Conservation (phyloP, 2,797 vertebrate species). For the Acrocephalus scirpaceus region DNA sequence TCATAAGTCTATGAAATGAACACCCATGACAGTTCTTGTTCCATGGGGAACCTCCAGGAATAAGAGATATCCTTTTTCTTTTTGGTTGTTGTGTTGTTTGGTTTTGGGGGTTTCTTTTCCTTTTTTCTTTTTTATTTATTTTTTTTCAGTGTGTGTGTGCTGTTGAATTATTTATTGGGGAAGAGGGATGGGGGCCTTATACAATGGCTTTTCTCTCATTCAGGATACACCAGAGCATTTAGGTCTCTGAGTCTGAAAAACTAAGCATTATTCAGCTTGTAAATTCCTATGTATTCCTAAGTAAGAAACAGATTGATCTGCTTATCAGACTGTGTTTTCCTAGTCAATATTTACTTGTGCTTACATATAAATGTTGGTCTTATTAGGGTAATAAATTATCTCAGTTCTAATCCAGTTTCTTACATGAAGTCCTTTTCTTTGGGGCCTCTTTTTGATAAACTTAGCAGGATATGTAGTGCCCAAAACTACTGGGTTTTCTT, state of each 20-base stretch:
- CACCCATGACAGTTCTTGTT: neutral
- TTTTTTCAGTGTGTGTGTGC: neutral
- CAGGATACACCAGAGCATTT: neutral
- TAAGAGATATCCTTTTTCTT: neutral
- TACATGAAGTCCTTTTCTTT: neutral
- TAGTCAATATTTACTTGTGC: constrained; percentile 25
- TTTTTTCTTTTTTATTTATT: too few species aligned
- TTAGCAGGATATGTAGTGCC: neutral
- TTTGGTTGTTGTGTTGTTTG: neutral
- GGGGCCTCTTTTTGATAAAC: neutral
- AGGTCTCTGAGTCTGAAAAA: neutral
- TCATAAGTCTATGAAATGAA: neutral
- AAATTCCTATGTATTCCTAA: constrained; percentile 13
- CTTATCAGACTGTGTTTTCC: constrained; percentile 12
- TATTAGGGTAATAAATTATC: constrained; percentile 7
- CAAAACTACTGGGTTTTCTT: neutral
- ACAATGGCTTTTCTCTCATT: neutral
- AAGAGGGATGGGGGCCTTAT: neutral
- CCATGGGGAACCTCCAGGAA: neutral
- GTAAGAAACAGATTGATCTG: constrained; percentile 5
- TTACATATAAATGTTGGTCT: neutral
- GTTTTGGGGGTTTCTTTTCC: rapidly evolving
- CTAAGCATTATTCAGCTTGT: neutral
- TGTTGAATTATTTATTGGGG: neutral
- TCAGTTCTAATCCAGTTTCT: neutral